Conservation (phyloP, 2,113 vertebrate genomes). For the Anarhynchus alexandrinus region DNA sequence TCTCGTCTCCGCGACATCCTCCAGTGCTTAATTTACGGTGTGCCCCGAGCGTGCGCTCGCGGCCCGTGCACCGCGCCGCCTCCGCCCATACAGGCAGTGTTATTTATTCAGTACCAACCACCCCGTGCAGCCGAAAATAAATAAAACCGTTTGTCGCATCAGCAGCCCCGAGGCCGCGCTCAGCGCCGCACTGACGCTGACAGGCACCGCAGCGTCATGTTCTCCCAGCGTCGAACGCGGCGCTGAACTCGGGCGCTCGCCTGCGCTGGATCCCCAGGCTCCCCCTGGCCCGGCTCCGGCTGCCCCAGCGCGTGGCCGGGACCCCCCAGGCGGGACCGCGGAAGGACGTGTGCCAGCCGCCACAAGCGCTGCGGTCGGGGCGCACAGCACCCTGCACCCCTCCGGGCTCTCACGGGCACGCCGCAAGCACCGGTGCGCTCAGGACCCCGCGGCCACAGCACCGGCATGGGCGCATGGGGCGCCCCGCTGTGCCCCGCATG, state of each 20-base stretch:
- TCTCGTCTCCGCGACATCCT: not conserved
- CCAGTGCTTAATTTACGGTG: not conserved
- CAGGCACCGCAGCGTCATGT: accelerated
- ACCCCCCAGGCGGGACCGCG: accelerated
- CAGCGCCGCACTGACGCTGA: not conserved
- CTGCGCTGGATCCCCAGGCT: not conserved
- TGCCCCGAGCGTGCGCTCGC: accelerated
- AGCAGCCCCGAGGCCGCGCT: not conserved
- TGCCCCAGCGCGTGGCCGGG: accelerated
- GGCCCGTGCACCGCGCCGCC: not conserved
- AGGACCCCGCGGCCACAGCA: accelerated
- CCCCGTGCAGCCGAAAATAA: not conserved
- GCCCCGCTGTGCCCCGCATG: accelerated
- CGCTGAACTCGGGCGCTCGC: accelerated
- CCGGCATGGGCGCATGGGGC: accelerated
- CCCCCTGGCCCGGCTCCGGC: accelerated
- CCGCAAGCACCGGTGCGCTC: accelerated
- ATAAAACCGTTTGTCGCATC: not conserved
- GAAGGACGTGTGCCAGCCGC: not conserved
- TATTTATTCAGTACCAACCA: not conserved
- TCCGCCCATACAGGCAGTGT: not conserved
- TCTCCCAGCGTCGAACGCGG: accelerated
- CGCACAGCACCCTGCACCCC: accelerated
- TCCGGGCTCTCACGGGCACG: accelerated
- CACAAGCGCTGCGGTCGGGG: accelerated